These are phyloP conservation scores for Phorcus lineatus DNA, from an alignment of 2,888 invertebrate species.

Conservation along the genomic window DNA sequence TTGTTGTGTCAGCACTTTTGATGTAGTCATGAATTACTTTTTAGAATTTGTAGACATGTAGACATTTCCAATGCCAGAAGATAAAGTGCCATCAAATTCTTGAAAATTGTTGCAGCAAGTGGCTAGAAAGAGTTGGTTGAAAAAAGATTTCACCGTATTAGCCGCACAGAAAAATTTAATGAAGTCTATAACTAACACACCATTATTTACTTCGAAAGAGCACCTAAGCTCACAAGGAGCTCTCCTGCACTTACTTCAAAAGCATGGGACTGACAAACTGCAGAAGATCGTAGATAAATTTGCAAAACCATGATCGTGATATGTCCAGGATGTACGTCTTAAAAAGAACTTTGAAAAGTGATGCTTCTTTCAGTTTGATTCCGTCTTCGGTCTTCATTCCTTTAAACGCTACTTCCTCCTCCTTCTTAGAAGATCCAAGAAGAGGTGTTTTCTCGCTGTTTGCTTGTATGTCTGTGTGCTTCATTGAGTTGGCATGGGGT, in stretches of 20 bases:
- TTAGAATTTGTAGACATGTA: no score
- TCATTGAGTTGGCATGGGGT: neutral
- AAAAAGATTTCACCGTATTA: no score
- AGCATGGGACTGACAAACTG: constrained; percentile 61
- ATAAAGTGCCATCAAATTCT: no score
- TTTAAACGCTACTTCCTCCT: constrained; percentile 33
- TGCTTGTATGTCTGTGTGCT: neutral
- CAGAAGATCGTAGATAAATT: constrained; percentile 58
- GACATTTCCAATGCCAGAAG: no score
- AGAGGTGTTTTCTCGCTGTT: constrained; percentile 41
- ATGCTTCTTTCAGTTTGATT: constrained; percentile 63
- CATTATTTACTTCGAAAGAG: no score
- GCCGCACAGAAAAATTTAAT: no score
- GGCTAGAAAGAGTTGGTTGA: no score
- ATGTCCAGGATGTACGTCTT: constrained; percentile 54
- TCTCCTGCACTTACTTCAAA: constrained; percentile 49
- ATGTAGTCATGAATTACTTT: no score
- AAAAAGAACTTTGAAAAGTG: constrained; percentile 53
- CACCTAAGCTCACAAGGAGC: neutral
- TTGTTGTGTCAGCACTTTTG: no score
- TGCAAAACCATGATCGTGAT: constrained; percentile 57
- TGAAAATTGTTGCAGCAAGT: no score
- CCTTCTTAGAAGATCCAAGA: constrained; percentile 18
- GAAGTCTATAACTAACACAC: no score
- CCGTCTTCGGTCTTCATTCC: constrained; percentile 35